Conservation (phyloP, 2,113 vertebrate genomes). For the Merops nubicus region DNA sequence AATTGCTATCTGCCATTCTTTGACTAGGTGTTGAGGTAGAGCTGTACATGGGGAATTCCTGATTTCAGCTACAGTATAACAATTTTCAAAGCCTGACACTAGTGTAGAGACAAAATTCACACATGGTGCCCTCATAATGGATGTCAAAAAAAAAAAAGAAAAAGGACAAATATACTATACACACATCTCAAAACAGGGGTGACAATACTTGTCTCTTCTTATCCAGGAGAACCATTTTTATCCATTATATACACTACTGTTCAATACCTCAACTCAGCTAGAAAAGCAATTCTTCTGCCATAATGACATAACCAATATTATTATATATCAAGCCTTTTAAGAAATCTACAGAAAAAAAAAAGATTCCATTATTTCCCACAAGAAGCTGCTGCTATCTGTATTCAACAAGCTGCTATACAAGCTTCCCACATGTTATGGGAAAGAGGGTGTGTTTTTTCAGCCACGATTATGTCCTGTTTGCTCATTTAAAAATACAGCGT, state of each 20-base stretch:
- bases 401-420: background rate
- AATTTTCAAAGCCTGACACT: background rate
- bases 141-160: background rate
- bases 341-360: constrained; percentile 16
- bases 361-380: background rate
- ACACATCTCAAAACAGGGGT: background rate
- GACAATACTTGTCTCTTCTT: background rate
- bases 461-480: background rate
- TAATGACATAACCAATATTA: constrained; percentile 10
- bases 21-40: background rate
- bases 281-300: constrained; percentile 13
- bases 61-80: background rate
- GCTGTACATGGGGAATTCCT: background rate
- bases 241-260: background rate
- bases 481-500: background rate
- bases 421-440: background rate
- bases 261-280: constrained; percentile 22
- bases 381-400: background rate
- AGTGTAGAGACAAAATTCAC: background rate
- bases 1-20: background rate
- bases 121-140: background rate
- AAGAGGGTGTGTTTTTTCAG: background rate
- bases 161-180: background rate
- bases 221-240: constrained; percentile 37
- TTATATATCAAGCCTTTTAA: constrained; percentile 5